These are phyloP conservation scores for Brachionus rotundiformis DNA, from an alignment of 1,140 invertebrate genomes.

Conservation along the genomic window DNA sequence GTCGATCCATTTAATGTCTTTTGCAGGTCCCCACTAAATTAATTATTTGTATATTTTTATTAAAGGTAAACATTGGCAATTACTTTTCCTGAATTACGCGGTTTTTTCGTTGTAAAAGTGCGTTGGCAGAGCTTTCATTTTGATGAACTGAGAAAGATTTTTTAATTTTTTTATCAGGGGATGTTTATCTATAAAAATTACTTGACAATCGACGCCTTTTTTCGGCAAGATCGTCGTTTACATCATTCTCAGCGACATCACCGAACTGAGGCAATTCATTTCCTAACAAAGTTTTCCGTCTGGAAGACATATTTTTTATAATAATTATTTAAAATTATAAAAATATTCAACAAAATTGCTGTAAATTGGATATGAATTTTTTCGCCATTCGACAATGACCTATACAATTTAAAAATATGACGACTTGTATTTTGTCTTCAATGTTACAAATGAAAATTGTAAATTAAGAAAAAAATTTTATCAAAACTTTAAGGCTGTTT, in stretches of 20 bases:
- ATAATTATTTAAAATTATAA: neutral
- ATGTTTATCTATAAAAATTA: no score
- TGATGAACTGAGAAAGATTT: neutral
- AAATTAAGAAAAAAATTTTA: no score
- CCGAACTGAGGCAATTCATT: constrained; percentile 23
- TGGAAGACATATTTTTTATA: neutral
- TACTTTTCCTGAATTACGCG: constrained; percentile 16
- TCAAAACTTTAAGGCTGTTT: no score
- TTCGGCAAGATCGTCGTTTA: constrained; percentile 11
- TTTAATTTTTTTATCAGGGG: neutral
- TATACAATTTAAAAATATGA: neutral
- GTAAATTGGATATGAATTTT: neutral
- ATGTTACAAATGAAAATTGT: no score
- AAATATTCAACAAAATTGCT: neutral
- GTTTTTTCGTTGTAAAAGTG: constrained; percentile 1
- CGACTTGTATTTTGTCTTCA: neutral
- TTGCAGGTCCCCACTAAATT: neutral
- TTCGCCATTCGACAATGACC: constrained; percentile 16
- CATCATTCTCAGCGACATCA: neutral
- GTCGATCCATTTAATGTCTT: neutral
- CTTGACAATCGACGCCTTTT: constrained; percentile 33
- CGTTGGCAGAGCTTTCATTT: neutral
- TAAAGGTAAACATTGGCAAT: neutral
- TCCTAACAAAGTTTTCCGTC: constrained; percentile 19
- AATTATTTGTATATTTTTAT: neutral